Evolutionary conservation across 2,888 invertebrate species (phyloP), one percentile per base, ranked within the genome.

Genomic region (Lasius platythorax): DNA sequence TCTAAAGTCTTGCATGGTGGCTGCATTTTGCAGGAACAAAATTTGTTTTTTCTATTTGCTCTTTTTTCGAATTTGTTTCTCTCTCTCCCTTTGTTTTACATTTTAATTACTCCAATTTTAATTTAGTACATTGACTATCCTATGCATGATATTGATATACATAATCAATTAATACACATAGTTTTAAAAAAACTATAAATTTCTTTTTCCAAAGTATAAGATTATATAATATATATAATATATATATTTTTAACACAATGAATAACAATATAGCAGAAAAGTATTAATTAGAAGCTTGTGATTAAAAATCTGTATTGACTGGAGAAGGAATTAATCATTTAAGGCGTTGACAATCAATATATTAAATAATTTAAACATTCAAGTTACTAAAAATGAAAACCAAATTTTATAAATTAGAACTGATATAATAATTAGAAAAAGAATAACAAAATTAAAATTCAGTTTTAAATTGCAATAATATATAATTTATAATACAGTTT

Each of bases 351-450:
- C 30, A 43, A 0, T 30, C 4, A 43, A 61, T 0, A 43, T 43
- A 0, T 63, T 63, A 63, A 63, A 43, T 43, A 61, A 28, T 56
- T 40, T 43, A 58, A 30, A 61, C 28, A 0, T 40, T 73, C 18
- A 56, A n/a, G 15, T 68, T 70, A 50, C 23, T 12, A 73, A 40
- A 8, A 23, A 40, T 73, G 9, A 56, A 28, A 58, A 40, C 1
- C 30, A 72, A 37, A 72, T 9, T 23, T 68, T 23, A 9, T 15
- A 73, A 73, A 61, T 58, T 73, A 72, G 15, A 40, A 73, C 9
- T 37, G 23, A 18, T 40, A 23, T 56, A 56, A 56, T 23, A 50
- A 50, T 50, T n/a, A 50, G 2, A 58, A 58, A 28, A 72, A 37
- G 46, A 15, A 23, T 2, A 37, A 30, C 6, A 33, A 76, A 40